Evolutionary conservation across 2,797 vertebrate genomes (phyloP), one percentile per base, ranked within the genome.

Genomic region (Rhyacichthys aspro): DNA sequence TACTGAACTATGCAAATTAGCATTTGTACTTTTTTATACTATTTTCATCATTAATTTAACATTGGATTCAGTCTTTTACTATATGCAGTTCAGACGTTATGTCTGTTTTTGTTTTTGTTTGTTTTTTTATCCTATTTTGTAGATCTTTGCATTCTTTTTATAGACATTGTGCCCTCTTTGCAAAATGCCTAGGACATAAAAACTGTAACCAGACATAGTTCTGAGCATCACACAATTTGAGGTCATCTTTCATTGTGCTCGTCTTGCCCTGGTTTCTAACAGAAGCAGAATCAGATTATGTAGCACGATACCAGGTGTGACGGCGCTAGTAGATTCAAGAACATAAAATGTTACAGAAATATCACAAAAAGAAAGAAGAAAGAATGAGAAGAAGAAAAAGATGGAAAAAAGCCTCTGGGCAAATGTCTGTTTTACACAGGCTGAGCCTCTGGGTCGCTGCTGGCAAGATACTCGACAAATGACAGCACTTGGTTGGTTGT

Each of bases 371-470:
- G 70, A 81, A 76, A 72, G 42, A 62, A 68, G 72, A 15, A 43
- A 55, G 54, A 58, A 65, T 16, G 47, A 60, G 43, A 44, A 36
- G 19, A 65, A 66, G 65, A 71, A 78, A 74, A 82, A 78, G 80
- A 71, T 83, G 70, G 69, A 62, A 81, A 87, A 89, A 50, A 72
- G 84, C 91, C 91, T 86, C 73, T 80, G 81, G 93, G 90, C 89
- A 92, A 89, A 90, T 90, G 86, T 90, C 86, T 92, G 87, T 93
- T 90, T 93, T 90, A 92, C 89, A 92, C 87, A 91, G 83, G 76
- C 85, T 86, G 82, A 90, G 91, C 92, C 91, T 90, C 85, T 88
- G 76, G 91, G 90, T 86, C 63, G 89, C 92, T 92, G 88, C 85
- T 86, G 90, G 92, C 91, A 91, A 91, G 86, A 88, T 88, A 80